Percentiles rank a stretch among this genome's conserved stretches.
Evolutionary conservation across 2,888 invertebrate species (phyloP).

Genomic region (Chrysolina oricalcia): DNA sequence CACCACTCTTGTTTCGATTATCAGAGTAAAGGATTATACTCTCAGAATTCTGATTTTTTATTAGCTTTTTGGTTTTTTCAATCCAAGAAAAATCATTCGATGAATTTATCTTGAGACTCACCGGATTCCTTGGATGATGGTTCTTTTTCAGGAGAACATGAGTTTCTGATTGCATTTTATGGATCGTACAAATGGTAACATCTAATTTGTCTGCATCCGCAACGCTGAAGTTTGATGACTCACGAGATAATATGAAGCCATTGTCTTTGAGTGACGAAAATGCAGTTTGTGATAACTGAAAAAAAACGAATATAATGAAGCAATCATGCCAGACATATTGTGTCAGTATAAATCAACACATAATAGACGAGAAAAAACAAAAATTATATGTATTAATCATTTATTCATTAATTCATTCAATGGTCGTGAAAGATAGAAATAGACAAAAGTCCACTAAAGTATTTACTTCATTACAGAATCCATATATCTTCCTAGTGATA

Average conservation of each 20-base stretch:
- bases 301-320: neutral
- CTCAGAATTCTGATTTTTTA: constrained; percentile 70
- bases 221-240: constrained; percentile 70
- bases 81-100: constrained; percentile 70
- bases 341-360: too few relatives aligned
- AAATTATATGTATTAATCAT: too few relatives aligned
- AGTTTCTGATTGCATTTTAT: constrained; percentile 72
- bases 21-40: constrained; percentile 77
- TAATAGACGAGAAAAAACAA: too few relatives aligned
- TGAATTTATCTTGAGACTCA: constrained; percentile 71
- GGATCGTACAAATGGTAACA: constrained; percentile 70
- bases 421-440: too few relatives aligned
- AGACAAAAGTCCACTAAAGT: too few relatives aligned
- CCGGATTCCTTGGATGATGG: constrained; percentile 61
- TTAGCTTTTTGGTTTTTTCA: constrained; percentile 68
- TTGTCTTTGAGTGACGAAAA: constrained; percentile 70
- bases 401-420: too few relatives aligned
- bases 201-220: constrained; percentile 1
- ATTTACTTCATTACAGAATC: too few relatives aligned
- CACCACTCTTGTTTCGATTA: constrained; percentile 83
- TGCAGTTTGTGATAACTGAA: constrained; percentile 52
- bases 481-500: too few relatives aligned
- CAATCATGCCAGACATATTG: too few relatives aligned
- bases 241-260: constrained; percentile 78
- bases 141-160: constrained; percentile 74